phyloP scores from a whole-genome alignment of 64 coral and sea anemone genomes.

The Montipora efflorescens region DNA sequence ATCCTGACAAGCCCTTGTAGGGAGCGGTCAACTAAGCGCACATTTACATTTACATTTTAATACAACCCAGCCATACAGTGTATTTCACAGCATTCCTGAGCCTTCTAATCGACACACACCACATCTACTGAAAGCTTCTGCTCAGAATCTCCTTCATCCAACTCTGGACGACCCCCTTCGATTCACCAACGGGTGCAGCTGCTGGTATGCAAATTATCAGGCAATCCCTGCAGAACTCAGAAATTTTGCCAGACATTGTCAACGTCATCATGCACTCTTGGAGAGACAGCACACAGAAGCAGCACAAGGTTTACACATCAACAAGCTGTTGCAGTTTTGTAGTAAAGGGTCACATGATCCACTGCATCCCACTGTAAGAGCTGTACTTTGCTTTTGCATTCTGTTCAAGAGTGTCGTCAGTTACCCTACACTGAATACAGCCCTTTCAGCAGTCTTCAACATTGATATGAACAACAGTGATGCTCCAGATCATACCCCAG shows the following conservation, averaged over 20 bases:
- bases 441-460: too few species aligned
- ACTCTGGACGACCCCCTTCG: constrained; percentile 7
- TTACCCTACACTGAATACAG: too few species aligned
- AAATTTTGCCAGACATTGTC: constrained; percentile 21
- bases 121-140: constrained; percentile 17
- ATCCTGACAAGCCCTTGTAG: too few species aligned
- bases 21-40: too few species aligned
- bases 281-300: background rate
- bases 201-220: constrained; percentile 59
- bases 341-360: too few species aligned
- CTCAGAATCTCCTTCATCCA: constrained; percentile 35
- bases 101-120: background rate
- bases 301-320: too few species aligned
- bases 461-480: too few species aligned
- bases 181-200: background rate
- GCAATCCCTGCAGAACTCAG: constrained; percentile 16
- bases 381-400: too few species aligned
- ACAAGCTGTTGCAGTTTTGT: too few species aligned
- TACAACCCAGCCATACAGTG: background rate
- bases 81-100: constrained; percentile 22
- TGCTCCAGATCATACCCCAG: too few species aligned
- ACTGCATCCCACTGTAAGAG: too few species aligned
- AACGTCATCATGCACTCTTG: constrained; percentile 38
- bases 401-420: too few species aligned
- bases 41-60: background rate